Evolutionary conservation across 2,797 vertebrate species (phyloP).

Genomic region (Lagorchestes hirsutus): DNA sequence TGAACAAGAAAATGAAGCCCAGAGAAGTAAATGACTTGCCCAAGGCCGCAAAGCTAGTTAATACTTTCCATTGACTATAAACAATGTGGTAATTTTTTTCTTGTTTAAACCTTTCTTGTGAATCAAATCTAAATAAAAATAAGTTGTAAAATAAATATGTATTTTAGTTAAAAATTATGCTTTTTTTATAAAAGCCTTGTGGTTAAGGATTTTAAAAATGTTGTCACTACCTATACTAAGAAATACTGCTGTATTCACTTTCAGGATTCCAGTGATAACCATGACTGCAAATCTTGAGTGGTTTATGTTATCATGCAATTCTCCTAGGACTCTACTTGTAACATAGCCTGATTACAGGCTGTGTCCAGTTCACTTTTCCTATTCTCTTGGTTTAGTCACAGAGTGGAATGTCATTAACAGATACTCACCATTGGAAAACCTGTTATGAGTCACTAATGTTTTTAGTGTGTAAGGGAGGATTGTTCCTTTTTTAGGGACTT

Average conservation of each 20-base stretch:
- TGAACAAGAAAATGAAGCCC: background rate
- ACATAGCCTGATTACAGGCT: background rate
- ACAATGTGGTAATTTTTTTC: slow-evolving; percentile 11
- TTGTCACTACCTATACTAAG: background rate
- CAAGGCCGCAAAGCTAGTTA: background rate
- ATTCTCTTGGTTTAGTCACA: background rate
- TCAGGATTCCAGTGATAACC: background rate
- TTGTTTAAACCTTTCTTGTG: slow-evolving; percentile 17
- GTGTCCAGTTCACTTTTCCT: background rate
- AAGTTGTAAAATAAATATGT: background rate
- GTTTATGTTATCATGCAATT: background rate
- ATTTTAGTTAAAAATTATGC: slow-evolving; percentile 18
- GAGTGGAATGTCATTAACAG: background rate
- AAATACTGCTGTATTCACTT: background rate
- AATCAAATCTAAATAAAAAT: slow-evolving; percentile 9
- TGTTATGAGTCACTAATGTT: background rate
- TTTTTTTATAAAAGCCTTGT: slow-evolving; percentile 5
- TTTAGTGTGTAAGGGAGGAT: background rate
- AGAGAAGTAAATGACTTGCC: background rate
- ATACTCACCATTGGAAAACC: background rate
- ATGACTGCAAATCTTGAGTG: background rate
- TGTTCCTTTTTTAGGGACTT: background rate
- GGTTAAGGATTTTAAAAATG: background rate
- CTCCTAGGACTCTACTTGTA: background rate
- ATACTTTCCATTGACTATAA: slow-evolving; percentile 8